Conservation (phyloP, 2,888 invertebrate species). For the Heterodera filipjevi region DNA sequence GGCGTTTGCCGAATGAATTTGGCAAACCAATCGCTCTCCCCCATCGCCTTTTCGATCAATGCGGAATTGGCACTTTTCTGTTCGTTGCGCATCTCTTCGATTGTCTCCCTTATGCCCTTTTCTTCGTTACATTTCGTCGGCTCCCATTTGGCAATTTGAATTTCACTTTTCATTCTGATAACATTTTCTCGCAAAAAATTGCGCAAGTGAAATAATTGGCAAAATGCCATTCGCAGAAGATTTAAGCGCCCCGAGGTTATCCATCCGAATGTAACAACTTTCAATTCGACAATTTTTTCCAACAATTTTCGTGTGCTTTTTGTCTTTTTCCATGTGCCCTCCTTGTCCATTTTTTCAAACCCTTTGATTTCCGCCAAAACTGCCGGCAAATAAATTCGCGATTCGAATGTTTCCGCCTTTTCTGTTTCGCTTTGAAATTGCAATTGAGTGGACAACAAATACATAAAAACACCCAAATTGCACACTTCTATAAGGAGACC, state of each 20-base stretch:
- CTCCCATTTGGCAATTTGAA: neutral
- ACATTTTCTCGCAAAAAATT: neutral
- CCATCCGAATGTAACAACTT: neutral
- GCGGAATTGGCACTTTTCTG: neutral
- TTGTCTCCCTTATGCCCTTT: neutral
- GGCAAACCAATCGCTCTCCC: neutral
- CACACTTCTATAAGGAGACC: neutral
- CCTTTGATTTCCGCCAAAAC: neutral
- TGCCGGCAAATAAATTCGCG: neutral
- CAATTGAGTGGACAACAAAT: neutral
- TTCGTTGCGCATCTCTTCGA: neutral
- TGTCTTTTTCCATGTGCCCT: neutral
- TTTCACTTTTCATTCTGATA: neutral
- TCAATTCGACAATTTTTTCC: neutral
- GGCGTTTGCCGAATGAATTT: neutral
- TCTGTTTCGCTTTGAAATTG: neutral
- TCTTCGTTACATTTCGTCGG: neutral
- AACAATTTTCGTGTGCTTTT: no score
- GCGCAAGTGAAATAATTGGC: neutral
- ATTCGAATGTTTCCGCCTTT: neutral
- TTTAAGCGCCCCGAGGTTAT: neutral
- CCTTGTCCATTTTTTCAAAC: neutral
- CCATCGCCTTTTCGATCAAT: neutral
- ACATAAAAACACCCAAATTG: neutral
- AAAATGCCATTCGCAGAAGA: neutral